Evolutionary conservation across 1,140 invertebrate species (phyloP).

Genomic region (Goniozus legneri): DNA sequence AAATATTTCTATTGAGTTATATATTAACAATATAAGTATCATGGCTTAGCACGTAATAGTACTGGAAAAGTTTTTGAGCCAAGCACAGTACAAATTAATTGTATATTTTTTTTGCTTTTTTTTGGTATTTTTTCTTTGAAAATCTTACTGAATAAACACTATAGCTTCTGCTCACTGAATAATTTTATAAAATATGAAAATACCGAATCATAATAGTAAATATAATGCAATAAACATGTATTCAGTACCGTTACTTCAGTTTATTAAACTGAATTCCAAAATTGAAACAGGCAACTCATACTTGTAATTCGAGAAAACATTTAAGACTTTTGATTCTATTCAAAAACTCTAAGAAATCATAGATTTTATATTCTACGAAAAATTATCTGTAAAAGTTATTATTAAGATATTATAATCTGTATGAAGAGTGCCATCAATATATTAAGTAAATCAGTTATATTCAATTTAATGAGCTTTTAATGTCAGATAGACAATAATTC

Average conservation of each 20-base stretch:
- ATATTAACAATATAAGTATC: conserved; percentile 26
- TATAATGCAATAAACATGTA: conserved; percentile 4
- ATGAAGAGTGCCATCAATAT: not conserved
- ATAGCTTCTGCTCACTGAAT: not conserved
- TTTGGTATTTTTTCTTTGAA: conserved; percentile 17
- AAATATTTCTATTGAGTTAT: conserved; percentile 26
- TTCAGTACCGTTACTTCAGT: conserved; percentile 7
- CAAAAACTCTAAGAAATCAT: too few relatives aligned
- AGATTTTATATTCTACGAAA: too few relatives aligned
- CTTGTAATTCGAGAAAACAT: too few relatives aligned
- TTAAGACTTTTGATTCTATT: too few relatives aligned
- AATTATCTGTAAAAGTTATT: too few relatives aligned
- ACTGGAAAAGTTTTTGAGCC: conserved; percentile 13
- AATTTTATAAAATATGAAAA: conserved; percentile 11
- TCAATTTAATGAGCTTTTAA: not conserved
- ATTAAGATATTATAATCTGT: too few relatives aligned
- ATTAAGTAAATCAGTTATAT: not conserved
- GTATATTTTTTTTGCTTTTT: conserved; percentile 23
- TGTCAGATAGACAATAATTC: not conserved
- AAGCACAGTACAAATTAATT: conserved; percentile 17
- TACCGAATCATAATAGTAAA: conserved; percentile 5
- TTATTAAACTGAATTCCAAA: too few relatives aligned
- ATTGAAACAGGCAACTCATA: too few relatives aligned
- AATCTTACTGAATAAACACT: too few relatives aligned
- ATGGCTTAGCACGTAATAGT: conserved; percentile 26